These are phyloP conservation scores for Ammodytes dubius DNA, from an alignment of 2,113 vertebrate genomes.

Conservation along the genomic window DNA sequence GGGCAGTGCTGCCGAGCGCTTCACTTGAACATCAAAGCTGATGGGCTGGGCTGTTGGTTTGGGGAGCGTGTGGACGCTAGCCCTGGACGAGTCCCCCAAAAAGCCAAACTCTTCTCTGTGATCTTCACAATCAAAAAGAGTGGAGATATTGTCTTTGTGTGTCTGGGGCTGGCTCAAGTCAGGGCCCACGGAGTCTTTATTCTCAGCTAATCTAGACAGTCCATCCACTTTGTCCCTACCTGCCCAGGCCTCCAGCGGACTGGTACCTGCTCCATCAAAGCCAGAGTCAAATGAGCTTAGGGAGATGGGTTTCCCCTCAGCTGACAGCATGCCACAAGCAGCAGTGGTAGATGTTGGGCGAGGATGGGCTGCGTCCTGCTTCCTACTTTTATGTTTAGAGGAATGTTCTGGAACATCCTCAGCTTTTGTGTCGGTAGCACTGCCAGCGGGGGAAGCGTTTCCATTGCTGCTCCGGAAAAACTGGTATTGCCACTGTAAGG, in stretches of 20 bases:
- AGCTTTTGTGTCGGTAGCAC: background rate
- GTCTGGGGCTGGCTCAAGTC: conserved; percentile 15
- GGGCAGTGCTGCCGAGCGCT: conserved; percentile 59
- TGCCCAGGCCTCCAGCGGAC: conserved; percentile 55
- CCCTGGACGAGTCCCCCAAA: conserved; percentile 39
- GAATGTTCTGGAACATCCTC: background rate
- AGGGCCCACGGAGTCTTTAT: conserved; percentile 26
- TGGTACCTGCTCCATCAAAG: conserved; percentile 73
- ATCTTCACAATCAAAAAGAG: conserved; percentile 55
- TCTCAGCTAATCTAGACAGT: background rate
- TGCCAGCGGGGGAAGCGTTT: background rate
- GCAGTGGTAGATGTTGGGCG: background rate
- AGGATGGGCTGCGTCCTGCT: background rate
- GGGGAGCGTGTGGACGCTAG: conserved; percentile 73
- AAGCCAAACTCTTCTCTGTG: conserved; percentile 23
- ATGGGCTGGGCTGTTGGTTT: conserved; percentile 60
- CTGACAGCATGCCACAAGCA: accelerated
- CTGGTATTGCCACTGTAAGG: conserved; percentile 84
- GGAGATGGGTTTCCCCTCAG: conserved; percentile 62
- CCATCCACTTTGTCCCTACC: conserved; percentile 45
- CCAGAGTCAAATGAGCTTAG: conserved; percentile 83
- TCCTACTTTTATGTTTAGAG: background rate
- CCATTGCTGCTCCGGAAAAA: conserved; percentile 50
- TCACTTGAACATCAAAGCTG: conserved; percentile 82
- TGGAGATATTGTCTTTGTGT: conserved; percentile 43